Conservation (phyloP, 1,140 invertebrate genomes). For the Drosophila chauvacae region DNA sequence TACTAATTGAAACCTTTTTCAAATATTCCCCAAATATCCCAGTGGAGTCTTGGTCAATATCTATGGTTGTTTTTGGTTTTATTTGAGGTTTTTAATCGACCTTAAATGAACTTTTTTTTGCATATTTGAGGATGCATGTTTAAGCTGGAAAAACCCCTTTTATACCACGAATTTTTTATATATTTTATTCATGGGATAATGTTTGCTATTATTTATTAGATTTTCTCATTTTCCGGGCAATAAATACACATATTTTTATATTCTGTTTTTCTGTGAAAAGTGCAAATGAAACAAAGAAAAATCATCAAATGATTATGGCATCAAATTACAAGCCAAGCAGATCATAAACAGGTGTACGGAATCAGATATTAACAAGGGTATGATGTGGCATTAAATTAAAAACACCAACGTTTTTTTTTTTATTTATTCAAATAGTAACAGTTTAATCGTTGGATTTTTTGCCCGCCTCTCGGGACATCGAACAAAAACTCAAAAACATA, state of each 20-base stretch:
- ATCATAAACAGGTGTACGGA: constrained; percentile 12
- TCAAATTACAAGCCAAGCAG: constrained; percentile 10
- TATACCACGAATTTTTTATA: neutral
- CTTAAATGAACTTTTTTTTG: neutral
- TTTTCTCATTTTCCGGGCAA: neutral
- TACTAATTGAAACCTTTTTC: constrained; percentile 7
- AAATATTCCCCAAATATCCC: constrained; percentile 1
- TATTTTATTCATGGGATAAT: constrained; percentile 7
- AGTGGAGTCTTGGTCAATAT: neutral
- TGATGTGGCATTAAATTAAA: constrained; percentile 3
- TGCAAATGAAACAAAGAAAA: constrained; percentile 1
- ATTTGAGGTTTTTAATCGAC: constrained; percentile 3
- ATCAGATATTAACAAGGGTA: constrained; percentile 6
- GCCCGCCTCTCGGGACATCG: neutral
- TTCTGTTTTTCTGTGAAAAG: neutral
- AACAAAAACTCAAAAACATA: constrained; percentile 13
- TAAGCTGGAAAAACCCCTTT: neutral
- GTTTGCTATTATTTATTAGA: constrained; percentile 9
- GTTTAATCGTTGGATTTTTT: constrained; percentile 17
- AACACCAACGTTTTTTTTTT: neutral
- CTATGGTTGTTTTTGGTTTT: neutral
- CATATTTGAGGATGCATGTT: neutral
- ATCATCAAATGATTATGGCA: constrained; percentile 7
- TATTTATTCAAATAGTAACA: neutral
- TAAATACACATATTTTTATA: neutral